Evolutionary conservation across 1,140 invertebrate species (phyloP), one percentile per base, ranked within the genome.

Genomic region (Drosophila rufa): DNA sequence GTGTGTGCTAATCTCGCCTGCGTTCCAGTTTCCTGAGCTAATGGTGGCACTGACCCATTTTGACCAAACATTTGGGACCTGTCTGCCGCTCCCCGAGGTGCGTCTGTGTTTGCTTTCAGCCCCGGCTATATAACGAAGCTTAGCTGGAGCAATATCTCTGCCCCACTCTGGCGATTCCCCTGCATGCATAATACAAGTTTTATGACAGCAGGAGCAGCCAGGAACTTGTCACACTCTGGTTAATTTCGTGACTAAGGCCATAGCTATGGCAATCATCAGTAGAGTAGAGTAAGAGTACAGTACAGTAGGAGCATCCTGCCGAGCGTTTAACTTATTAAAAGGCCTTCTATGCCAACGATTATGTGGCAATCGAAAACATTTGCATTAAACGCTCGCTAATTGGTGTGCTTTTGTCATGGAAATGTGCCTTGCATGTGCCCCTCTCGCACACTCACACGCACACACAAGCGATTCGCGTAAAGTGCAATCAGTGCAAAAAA

Each of bases 401-500:
- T 89, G 84, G 85, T 76, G 51, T 65, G 80, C 75, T 78, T 87
- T 87, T 87, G 84, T 89, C 77, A 89, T 87, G 80, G 80, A 87
- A 87, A 87, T 87, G 70, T 62, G 79, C 74, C 60, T 61, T 33
- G 56, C 62, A 65, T 65, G 40, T 64, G 30, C 38, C 15, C 33
- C 46, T 40, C 27, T 19, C 17, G 15, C n/a, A 25, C 27, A 42
- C 27, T 36, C 43, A 30, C 25, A 40, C 51, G 50, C 57, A 60
- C 33, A 71, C 61, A 81, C 87, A 70, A 69, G 67, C 74, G 48
- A 77, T 80, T 66, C 69, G 61, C 70, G 84, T 73, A 84, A 80
- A 80, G 62, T 80, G 78, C 78, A 80, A 80, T 80, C 73, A 75
- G 61, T 78, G 83, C 58, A 81, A 62, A 60, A 75, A 62, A 64